Conservation (phyloP, 2,888 invertebrate genomes). For the Caenorhabditis sinica region DNA sequence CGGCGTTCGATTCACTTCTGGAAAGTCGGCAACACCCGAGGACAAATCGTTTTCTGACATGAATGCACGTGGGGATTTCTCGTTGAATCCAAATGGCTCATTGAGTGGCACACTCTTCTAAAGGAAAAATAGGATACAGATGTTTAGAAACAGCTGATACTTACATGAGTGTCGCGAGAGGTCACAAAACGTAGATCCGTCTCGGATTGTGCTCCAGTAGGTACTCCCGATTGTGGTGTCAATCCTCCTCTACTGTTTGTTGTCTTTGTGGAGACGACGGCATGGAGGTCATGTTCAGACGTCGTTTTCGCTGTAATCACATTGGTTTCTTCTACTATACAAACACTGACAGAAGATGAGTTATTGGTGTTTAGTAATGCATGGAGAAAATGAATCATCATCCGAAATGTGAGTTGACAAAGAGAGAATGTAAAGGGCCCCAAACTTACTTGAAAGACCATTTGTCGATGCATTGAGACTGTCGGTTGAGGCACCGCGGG, state of each 20-base stretch:
- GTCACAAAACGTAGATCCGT: conserved; percentile 68
- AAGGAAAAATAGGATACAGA: not conserved
- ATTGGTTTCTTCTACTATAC: not conserved
- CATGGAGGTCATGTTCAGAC: conserved; percentile 59
- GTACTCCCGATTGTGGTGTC: conserved; percentile 27
- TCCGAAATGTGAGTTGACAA: not conserved
- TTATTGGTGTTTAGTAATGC: conserved; percentile 52
- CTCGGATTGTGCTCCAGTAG: conserved; percentile 59
- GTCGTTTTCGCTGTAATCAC: conserved; percentile 61
- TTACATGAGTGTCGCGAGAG: conserved; percentile 54
- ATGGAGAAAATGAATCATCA: conserved; percentile 42
- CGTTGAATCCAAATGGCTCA: conserved; percentile 62
- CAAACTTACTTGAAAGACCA: conserved; percentile 31
- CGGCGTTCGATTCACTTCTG: conserved; percentile 56
- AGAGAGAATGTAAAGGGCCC: not conserved
- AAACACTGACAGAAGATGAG: not conserved
- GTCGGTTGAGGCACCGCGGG: conserved; percentile 34
- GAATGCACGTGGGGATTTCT: conserved; percentile 62
- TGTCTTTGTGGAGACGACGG: conserved; percentile 10
- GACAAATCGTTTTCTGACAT: conserved; percentile 67
- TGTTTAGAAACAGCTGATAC: conserved; percentile 26
- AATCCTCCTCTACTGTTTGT: conserved; percentile 1
- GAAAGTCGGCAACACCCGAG: conserved; percentile 35
- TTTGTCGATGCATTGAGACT: conserved; percentile 21
- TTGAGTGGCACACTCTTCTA: conserved; percentile 28